A percentile compares a stretch with the other conserved stretches of the same genome.
Evolutionary conservation across 1,140 invertebrate genomes (phyloP).

Genomic region (Drosophila asahinai): DNA sequence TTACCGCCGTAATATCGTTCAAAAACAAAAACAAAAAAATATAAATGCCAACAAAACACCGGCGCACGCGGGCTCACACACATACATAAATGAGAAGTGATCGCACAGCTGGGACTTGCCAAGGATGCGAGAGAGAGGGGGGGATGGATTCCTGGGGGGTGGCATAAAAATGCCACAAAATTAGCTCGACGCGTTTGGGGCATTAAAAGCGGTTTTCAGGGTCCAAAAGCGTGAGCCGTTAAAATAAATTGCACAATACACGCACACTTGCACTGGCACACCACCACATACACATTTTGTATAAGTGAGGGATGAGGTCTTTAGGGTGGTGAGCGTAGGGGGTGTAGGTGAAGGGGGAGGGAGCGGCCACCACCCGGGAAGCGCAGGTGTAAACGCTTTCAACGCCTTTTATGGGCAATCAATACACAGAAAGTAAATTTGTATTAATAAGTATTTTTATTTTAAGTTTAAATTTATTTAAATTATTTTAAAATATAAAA

Average conservation of each 20-base stretch:
- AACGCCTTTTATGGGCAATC: conserved; percentile 64
- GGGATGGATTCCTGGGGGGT: conserved; percentile 5
- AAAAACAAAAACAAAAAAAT: conserved; percentile 50
- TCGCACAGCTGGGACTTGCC: conserved; percentile 74
- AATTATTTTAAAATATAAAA: background rate
- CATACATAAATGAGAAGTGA: conserved; percentile 56
- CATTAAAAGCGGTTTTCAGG: conserved; percentile 72
- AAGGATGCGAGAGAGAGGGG: background rate
- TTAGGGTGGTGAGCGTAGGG: background rate
- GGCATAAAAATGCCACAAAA: conserved; percentile 79
- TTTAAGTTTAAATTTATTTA: background rate
- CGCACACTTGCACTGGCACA: conserved; percentile 37
- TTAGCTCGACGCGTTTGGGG: conserved; percentile 79
- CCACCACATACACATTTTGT: background rate
- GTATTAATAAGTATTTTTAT: background rate
- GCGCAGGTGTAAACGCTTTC: conserved; percentile 75
- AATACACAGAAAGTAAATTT: conserved; percentile 11
- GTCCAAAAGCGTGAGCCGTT: conserved; percentile 76
- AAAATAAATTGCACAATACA: conserved; percentile 80
- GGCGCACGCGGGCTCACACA: background rate
- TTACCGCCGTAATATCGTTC: conserved; percentile 74
- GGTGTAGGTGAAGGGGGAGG: background rate
- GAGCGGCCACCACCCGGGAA: conserved; percentile 15
- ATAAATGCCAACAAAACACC: conserved; percentile 22
- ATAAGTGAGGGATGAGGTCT: conserved; percentile 8